phyloP scores from a whole-genome alignment of 2,888 invertebrate genomes.

The Lomographa bimaculata region DNA sequence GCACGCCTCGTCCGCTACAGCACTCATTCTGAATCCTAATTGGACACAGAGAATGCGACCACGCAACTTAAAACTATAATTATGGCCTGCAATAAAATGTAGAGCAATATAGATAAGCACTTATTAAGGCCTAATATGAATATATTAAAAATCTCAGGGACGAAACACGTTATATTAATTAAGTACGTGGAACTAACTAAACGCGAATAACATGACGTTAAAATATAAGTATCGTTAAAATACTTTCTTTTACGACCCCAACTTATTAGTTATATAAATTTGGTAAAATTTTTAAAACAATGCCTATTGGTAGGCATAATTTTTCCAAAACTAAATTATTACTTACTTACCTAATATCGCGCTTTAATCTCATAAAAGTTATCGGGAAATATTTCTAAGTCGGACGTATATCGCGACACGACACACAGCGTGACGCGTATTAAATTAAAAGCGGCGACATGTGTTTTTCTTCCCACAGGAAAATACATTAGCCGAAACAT shows the following conservation, averaged over 20 bases:
- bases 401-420: conserved; percentile 54
- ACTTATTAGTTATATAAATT: no score
- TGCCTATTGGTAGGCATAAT: no score
- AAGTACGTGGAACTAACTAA: conserved; percentile 15
- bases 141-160: conserved; percentile 11
- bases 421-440: conserved; percentile 79
- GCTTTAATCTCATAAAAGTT: conserved; percentile 33
- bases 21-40: conserved; percentile 46
- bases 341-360: conserved; percentile 20
- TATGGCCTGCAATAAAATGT: conserved; percentile 13
- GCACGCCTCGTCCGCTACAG: conserved; percentile 38
- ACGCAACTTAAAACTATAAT: conserved; percentile 18
- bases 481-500: conserved; percentile 81
- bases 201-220: conserved; percentile 6
- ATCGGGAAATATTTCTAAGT: conserved; percentile 29
- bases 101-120: conserved; percentile 12
- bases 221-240: conserved; percentile 11
- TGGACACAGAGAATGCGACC: conserved; percentile 27
- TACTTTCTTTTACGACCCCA: not conserved
- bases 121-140: conserved; percentile 10
- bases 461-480: conserved; percentile 83
- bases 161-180: conserved; percentile 4
- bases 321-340: conserved; percentile 18
- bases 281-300: no score
- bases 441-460: conserved; percentile 83